Percentiles rank a stretch among this genome's conserved stretches.
These are phyloP conservation scores for Halcyon senegalensis DNA, from an alignment of 2,113 vertebrate species.

Conservation along the genomic window DNA sequence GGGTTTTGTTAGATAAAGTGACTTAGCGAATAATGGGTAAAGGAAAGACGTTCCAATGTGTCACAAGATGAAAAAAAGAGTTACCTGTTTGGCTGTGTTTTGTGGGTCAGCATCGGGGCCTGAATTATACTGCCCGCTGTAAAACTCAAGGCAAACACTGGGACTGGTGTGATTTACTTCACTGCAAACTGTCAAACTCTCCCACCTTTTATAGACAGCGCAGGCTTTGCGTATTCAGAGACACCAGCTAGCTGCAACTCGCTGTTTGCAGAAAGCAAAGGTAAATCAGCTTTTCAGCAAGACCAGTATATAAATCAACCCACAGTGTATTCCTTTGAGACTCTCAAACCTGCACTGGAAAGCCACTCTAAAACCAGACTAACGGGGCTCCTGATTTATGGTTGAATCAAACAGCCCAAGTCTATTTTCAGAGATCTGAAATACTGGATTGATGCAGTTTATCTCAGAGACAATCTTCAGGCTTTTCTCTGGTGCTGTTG, in stretches of 20 bases:
- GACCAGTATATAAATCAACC: neutral
- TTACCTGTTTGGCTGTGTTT: neutral
- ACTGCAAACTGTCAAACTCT: neutral
- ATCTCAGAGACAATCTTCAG: neutral
- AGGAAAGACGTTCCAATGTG: neutral
- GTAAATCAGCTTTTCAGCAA: slow-evolving; percentile 61
- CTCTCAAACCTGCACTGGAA: neutral
- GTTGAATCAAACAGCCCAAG: slow-evolving; percentile 13
- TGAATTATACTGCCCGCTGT: neutral
- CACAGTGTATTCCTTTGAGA: slow-evolving; percentile 38
- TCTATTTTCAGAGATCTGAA: neutral
- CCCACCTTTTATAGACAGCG: neutral
- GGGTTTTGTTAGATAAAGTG: neutral
- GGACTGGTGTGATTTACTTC: slow-evolving; percentile 5
- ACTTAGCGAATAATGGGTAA: neutral
- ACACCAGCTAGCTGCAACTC: neutral
- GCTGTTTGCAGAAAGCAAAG: slow-evolving; percentile 25
- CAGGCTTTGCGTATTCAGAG: slow-evolving; percentile 4
- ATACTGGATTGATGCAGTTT: neutral
- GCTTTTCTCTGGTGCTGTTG: neutral
- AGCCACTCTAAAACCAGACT: slow-evolving; percentile 42
- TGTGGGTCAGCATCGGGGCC: neutral
- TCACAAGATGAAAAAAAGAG: neutral
- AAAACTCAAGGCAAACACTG: slow-evolving; percentile 16
- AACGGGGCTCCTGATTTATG: neutral